Base-by-base conservation (phyloP, 2,113 vertebrate genomes). In the Muntiacus reevesi region DNA sequence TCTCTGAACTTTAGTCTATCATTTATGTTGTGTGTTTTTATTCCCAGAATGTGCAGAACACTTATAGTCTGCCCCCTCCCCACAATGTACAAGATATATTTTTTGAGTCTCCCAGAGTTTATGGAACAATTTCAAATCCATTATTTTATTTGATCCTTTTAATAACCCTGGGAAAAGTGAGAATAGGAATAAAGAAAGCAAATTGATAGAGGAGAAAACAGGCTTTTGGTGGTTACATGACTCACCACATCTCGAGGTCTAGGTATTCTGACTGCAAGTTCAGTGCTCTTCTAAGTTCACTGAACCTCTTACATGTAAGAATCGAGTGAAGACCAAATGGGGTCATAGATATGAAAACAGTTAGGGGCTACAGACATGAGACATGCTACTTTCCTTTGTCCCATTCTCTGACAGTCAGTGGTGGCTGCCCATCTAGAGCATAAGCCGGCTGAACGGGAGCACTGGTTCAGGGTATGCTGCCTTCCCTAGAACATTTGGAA, bases 61-160 rank as follows among this genome's bases (percentile, higher is more conserved):
- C 15, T 62, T 55, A 43, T 14, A 64, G 36, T 36, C 33, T 81
- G n/a, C 30, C 23, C 25, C 40, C 30, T 10, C 5, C 43, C n/a
- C 16, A 17, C 2, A 64, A 17, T 12, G 25, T 27, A 43, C 17
- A 90, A 43, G 28, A 25, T 43, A 19, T 43, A 19, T 27, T 28
- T 76, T 62, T 59, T 23, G 3, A 83, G 40, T 50, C 33, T 76
- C 52, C 40, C 74, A 43, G 40, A 78, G 3, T 94, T 96, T 59
- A 60, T 28, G 21, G 54, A 76, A 28, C 2, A 27, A 83, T 87
- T 95, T 93, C 52, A 81, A 94, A 92, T 86, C 11, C 19, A 57
- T 79, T 71, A 54, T 95, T 94, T 71, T 50, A 95, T 62, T 71
- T 96, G 71, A 86, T 59, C 52, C 71, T 76, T 95, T 96, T 76